Percentiles rank a stretch among this genome's conserved stretches.
Evolutionary conservation across 2,113 vertebrate genomes (phyloP).

Genomic region (Meles meles): DNA sequence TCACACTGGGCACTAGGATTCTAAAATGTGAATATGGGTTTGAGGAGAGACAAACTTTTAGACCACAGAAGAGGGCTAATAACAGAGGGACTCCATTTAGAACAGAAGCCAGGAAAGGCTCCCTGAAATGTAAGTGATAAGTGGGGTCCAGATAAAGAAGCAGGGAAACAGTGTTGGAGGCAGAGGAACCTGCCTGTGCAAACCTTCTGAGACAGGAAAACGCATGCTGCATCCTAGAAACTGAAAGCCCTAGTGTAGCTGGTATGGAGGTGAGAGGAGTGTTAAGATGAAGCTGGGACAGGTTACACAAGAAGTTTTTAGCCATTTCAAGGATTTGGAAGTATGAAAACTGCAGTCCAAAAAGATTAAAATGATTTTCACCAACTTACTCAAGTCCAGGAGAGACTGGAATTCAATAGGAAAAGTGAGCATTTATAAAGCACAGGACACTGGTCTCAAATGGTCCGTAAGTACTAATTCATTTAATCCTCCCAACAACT

Average conservation of each 20-base stretch:
- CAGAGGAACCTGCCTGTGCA: not conserved
- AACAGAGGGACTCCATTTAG: not conserved
- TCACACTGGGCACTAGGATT: not conserved
- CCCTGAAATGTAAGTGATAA: not conserved
- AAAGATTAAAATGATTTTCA: not conserved
- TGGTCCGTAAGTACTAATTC: not conserved
- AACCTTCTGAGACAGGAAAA: not conserved
- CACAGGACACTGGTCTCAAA: not conserved
- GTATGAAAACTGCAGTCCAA: not conserved
- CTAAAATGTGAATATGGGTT: not conserved
- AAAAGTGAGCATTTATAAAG: not conserved
- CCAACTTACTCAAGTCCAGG: not conserved
- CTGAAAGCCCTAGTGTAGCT: not conserved
- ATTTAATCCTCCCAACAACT: not conserved
- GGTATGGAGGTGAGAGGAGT: not conserved
- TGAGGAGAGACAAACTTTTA: too few species aligned
- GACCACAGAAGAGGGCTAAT: not conserved
- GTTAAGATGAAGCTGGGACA: not conserved
- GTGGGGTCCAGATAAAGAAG: not conserved
- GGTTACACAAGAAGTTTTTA: not conserved
- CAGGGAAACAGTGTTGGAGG: too few species aligned
- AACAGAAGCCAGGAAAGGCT: not conserved
- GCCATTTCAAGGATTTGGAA: not conserved
- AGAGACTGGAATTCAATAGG: not conserved
- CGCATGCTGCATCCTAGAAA: not conserved